Evolutionary conservation across 2,888 invertebrate species (phyloP).

Genomic region (Eupithecia exiguata): DNA sequence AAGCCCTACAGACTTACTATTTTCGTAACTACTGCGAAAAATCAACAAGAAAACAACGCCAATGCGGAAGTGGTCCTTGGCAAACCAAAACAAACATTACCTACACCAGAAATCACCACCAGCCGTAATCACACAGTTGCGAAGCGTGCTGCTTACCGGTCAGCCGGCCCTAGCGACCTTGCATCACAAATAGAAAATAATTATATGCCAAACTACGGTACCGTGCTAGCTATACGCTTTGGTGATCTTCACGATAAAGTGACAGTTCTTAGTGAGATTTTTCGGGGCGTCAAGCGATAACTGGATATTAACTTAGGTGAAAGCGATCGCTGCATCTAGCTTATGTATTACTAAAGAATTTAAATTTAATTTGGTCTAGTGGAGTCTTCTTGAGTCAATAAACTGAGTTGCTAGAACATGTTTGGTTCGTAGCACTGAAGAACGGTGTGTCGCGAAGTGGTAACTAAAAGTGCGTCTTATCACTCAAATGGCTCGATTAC

Average conservation of each 20-base stretch:
- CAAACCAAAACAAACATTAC: conserved; percentile 26
- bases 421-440: too few species aligned
- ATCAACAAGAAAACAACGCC: conserved; percentile 5
- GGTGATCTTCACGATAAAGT: background rate
- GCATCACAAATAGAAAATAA: conserved; percentile 68
- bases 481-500: conserved; percentile 81
- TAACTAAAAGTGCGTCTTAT: conserved; percentile 70
- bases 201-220: conserved; percentile 22
- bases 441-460: conserved; percentile 74
- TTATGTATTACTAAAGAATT: background rate
- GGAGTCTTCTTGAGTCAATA: background rate
- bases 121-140: conserved; percentile 50
- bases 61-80: conserved; percentile 8
- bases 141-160: conserved; percentile 50
- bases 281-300: background rate
- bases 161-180: conserved; percentile 75
- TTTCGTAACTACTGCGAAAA: background rate
- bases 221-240: background rate
- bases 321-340: background rate
- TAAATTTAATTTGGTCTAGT: background rate
- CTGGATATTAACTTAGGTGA: background rate
- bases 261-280: background rate
- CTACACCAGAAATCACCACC: conserved; percentile 32
- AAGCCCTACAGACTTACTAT: conserved; percentile 7
- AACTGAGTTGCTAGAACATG: too few species aligned